Conservation (phyloP, 1,140 invertebrate species). For the Cydia amplana region DNA sequence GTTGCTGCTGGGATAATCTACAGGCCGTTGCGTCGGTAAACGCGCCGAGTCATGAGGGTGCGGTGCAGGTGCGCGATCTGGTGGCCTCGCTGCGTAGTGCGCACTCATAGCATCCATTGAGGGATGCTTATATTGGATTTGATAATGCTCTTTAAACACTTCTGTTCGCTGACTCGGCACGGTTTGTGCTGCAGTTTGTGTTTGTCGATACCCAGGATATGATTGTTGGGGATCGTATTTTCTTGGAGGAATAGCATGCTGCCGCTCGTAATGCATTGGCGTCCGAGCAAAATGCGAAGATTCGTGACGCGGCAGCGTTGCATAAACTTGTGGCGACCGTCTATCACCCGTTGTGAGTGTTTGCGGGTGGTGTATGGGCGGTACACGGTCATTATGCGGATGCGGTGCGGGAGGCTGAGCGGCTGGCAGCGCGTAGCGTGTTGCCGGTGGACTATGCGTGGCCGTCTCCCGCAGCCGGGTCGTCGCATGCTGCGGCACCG, state of each 20-base stretch:
- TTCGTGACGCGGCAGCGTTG: conserved; percentile 55
- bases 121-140: conserved; percentile 62
- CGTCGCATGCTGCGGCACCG: conserved; percentile 59
- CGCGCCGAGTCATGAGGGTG: conserved; percentile 55
- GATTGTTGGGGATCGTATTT: conserved; percentile 74
- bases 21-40: conserved; percentile 45
- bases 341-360: conserved; percentile 49
- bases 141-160: conserved; percentile 44
- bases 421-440: conserved; percentile 58
- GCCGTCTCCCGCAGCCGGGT: conserved; percentile 60
- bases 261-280: conserved; percentile 63
- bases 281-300: conserved; percentile 55
- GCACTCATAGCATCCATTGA: conserved; percentile 54
- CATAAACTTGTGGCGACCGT: conserved; percentile 56
- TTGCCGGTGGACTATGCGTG: conserved; percentile 54
- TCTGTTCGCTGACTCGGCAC: conserved; percentile 60
- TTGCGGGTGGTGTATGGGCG: conserved; percentile 71
- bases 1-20: conserved; percentile 57
- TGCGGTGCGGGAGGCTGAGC: conserved; percentile 56
- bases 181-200: conserved; percentile 48
- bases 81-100: conserved; percentile 55
- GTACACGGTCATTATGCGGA: conserved; percentile 71
- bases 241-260: conserved; percentile 55
- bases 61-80: conserved; percentile 53
- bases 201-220: conserved; percentile 69